Conservation (phyloP, 2,797 vertebrate species). For the Thamnophis elegans region DNA sequence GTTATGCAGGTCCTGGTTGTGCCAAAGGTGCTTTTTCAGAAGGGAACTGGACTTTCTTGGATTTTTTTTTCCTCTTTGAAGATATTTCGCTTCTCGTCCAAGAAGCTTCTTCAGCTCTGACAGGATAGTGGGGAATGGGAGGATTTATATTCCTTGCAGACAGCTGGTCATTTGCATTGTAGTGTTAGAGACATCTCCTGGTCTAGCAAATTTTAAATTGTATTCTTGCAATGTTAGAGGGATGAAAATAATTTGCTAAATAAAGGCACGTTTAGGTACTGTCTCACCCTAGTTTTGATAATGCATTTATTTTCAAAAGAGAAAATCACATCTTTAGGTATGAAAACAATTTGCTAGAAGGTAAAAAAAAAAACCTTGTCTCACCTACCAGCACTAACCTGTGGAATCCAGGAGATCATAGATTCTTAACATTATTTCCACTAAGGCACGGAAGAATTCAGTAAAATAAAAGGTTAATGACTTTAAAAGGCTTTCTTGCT, state of each 20-base stretch:
- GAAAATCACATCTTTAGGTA: constrained; percentile 1
- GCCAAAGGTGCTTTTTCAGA: no score
- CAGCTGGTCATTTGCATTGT: no score
- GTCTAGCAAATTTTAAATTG: background rate
- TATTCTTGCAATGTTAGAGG: background rate
- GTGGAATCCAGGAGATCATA: background rate
- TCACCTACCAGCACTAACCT: constrained; percentile 37
- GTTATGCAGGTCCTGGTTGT: no score
- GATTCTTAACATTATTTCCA: background rate
- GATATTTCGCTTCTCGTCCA: no score
- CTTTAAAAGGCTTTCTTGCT: constrained; percentile 42
- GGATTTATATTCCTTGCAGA: no score
- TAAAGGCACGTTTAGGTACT: constrained; percentile 33
- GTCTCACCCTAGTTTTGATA: background rate
- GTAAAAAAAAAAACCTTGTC: constrained; percentile 25
- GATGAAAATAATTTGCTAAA: constrained; percentile 38
- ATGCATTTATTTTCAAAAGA: background rate
- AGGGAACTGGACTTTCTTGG: no score
- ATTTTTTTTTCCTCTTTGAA: no score
- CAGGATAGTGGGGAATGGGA: no score
- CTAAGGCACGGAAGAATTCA: background rate
- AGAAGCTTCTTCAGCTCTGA: no score
- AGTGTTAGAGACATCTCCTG: background rate
- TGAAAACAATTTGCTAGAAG: constrained; percentile 37
- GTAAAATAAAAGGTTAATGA: constrained; percentile 22